Evolutionary conservation across 2,113 vertebrate species (phyloP).

Genomic region (Syngnathus scovelli): DNA sequence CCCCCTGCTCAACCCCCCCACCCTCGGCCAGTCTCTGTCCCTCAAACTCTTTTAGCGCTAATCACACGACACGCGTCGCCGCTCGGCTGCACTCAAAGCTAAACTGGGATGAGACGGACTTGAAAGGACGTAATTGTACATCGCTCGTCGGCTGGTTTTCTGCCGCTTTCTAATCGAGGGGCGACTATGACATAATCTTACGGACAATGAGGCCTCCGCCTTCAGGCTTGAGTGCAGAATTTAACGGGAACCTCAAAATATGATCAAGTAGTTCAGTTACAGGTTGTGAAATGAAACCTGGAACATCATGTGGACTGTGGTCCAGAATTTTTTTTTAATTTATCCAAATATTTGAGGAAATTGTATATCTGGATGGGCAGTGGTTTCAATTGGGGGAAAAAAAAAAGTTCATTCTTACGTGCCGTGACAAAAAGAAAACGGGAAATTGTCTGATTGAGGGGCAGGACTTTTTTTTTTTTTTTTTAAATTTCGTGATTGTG

Average conservation of each 20-base stretch:
- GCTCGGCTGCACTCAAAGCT: conserved; percentile 17
- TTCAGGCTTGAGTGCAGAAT: neutral
- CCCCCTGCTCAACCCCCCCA: neutral
- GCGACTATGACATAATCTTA: conserved; percentile 16
- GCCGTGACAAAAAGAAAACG: neutral
- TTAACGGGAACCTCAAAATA: neutral
- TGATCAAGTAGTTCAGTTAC: neutral
- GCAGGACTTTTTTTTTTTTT: neutral
- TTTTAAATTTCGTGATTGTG: neutral
- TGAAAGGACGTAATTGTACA: conserved; percentile 45
- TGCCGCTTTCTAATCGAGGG: conserved; percentile 38
- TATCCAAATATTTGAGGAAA: neutral
- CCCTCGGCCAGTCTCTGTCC: conserved; percentile 43
- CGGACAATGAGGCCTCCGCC: neutral
- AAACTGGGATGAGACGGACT: conserved; percentile 45
- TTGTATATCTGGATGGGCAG: neutral
- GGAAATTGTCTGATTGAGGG: neutral
- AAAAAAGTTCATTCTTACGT: neutral
- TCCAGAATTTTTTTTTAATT: too few species aligned
- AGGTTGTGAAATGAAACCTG: fast-evolving
- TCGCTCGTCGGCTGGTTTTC: conserved; percentile 14
- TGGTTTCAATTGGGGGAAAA: too few species aligned
- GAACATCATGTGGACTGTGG: neutral
- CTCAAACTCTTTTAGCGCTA: conserved; percentile 50
- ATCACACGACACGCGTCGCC: conserved; percentile 36